Conservation (phyloP, 2,113 vertebrate genomes). For the Dipodomys spectabilis region DNA sequence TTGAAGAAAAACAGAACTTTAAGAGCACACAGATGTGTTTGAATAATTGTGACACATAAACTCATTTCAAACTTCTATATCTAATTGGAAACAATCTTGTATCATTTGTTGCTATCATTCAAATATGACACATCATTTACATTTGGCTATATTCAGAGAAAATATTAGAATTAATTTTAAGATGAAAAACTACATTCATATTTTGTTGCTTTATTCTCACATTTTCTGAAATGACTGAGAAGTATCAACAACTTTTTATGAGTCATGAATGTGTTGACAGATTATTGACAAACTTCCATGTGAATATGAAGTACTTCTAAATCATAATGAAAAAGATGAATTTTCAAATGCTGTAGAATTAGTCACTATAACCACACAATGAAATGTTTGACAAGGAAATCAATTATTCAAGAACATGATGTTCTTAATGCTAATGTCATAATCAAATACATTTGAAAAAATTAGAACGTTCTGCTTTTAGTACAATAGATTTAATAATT, state of each 20-base stretch:
- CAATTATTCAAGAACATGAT: conserved; percentile 56
- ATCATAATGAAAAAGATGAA: conserved; percentile 63
- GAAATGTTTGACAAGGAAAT: conserved; percentile 55
- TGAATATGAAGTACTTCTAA: conserved; percentile 27
- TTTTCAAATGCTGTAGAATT: conserved; percentile 57
- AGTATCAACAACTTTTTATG: not conserved
- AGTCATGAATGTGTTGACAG: not conserved
- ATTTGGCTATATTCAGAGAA: not conserved
- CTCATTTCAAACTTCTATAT: not conserved
- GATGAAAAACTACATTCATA: conserved; percentile 22
- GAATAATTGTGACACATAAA: not conserved
- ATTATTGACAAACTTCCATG: conserved; percentile 42
- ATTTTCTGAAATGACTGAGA: conserved; percentile 31
- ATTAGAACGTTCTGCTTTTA: conserved; percentile 40
- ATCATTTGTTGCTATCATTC: not conserved
- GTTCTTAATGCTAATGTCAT: conserved; percentile 39
- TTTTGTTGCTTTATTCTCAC: not conserved
- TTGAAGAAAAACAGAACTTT: no score
- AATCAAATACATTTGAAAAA: conserved; percentile 34
- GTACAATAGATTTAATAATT: not conserved
- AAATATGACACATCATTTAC: not conserved
- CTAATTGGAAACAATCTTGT: not conserved
- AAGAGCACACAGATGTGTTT: not conserved
- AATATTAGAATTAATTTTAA: conserved; percentile 32
- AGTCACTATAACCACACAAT: conserved; percentile 71